A percentile compares a stretch with the other conserved stretches of the same genome.
Evolutionary conservation across 2,888 invertebrate genomes (phyloP).

Genomic region (Dynastes hyllus): DNA sequence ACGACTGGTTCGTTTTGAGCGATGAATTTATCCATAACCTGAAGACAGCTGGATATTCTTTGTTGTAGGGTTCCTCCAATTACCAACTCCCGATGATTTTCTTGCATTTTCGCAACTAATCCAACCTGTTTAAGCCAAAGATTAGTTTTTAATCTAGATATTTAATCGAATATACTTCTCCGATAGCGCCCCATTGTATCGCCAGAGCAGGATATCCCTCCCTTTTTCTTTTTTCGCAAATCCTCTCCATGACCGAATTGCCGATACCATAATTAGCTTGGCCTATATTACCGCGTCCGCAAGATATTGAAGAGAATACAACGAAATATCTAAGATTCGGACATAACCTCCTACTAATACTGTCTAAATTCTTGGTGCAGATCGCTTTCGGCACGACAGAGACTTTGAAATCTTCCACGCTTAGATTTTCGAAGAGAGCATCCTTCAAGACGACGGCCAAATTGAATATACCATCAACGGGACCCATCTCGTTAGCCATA

Average conservation of each 20-base stretch:
- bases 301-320: slow-evolving; percentile 91
- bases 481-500: slow-evolving; percentile 78
- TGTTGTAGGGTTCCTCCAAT: slow-evolving; percentile 62
- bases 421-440: slow-evolving; percentile 85
- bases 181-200: slow-evolving; percentile 59
- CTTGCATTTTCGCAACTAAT: slow-evolving; percentile 71
- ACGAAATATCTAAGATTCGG: slow-evolving; percentile 82
- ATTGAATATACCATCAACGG: slow-evolving; percentile 92
- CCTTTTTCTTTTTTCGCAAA: slow-evolving; percentile 81
- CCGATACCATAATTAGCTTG: slow-evolving; percentile 93
- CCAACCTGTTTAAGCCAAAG: slow-evolving; percentile 72
- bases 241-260: slow-evolving; percentile 90
- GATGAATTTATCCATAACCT: slow-evolving; percentile 80
- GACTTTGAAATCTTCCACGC: slow-evolving; percentile 78
- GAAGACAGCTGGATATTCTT: slow-evolving; percentile 70
- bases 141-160: neutral
- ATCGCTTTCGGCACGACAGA: slow-evolving; percentile 86
- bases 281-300: slow-evolving; percentile 92
- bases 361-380: slow-evolving; percentile 86
- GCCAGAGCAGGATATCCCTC: slow-evolving; percentile 57
- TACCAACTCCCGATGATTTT: slow-evolving; percentile 51
- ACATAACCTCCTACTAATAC: slow-evolving; percentile 76
- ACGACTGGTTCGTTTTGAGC: slow-evolving; percentile 76
- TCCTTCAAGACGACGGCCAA: slow-evolving; percentile 88
- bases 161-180: slow-evolving; percentile 67